Evolutionary conservation across 1,140 invertebrate species (phyloP), one percentile per base, ranked within the genome.

Genomic region (Thaumetopoea pityocampa): DNA sequence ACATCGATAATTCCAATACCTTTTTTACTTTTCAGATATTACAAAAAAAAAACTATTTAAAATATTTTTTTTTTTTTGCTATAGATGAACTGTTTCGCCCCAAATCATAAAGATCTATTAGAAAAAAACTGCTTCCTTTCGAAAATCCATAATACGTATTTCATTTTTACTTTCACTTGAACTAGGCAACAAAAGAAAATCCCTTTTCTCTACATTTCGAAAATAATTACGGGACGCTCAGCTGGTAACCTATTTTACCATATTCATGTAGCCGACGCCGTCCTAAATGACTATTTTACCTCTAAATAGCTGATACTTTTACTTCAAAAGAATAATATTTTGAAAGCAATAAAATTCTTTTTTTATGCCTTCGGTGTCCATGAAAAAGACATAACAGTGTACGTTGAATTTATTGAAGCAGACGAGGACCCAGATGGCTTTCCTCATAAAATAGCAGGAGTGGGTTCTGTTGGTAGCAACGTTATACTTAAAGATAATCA

Each of bases 381-480:
- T 54, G 38, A 50, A 61, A 80, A 71, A 74, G 64, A 69, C 70
- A 65, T 76, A 76, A 77, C 63, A 59, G 57, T 54, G 69, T 61
- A 68, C 62, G 60, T 68, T 58, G 67, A 74, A 80, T 80, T 79
- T 76, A 79, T 79, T 69, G 64, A 67, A 59, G 58, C 50, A 64
- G 52, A 53, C 65, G 48, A 62, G 61, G 67, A 58, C 69, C 68
- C 76, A 80, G 76, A 80, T 80, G 76, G 72, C 72, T 73, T 62
- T 62, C 41, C 76, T 77, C 72, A 70, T 80, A 80, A 80, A 80
- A 80, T 76, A 80, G 67, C 27, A 64, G 57, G 66, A 78, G 73
- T 74, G 67, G n/a, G 67, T 57, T 67, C 62, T 67, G 67, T 63
- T 67, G 58, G 56, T 73, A 71, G 51, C 59, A 50, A 54, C 58